phyloP scores from a whole-genome alignment of 2,888 invertebrate species.

The Pterobdella sp. region DNA sequence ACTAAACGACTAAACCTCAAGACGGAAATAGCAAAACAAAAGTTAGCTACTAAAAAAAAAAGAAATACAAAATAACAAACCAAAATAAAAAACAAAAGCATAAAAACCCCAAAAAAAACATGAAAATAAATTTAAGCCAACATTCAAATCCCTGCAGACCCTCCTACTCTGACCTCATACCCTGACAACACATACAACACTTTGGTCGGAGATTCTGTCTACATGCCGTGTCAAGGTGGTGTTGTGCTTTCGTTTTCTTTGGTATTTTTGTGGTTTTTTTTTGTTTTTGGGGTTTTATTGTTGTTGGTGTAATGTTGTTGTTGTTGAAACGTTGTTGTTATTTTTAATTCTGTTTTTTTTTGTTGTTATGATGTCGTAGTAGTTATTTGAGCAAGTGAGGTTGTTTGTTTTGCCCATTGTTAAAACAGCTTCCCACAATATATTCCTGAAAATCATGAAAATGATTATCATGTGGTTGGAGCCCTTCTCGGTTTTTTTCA shows the following conservation, averaged over 20 bases:
- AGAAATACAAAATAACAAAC: background rate
- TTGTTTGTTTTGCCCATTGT: too few species aligned
- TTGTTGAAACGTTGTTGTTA: background rate
- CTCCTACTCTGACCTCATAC: background rate
- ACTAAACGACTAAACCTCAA: too few species aligned
- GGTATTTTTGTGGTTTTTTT: background rate
- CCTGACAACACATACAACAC: background rate
- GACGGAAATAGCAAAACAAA: too few species aligned
- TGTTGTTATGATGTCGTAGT: background rate
- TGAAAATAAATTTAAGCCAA: background rate
- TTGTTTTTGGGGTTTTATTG: background rate
- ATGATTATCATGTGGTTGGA: too few species aligned
- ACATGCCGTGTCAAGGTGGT: slow-evolving; percentile 1
- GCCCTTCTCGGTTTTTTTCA: too few species aligned
- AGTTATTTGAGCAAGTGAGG: too few species aligned
- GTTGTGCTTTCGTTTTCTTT: background rate
- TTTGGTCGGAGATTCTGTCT: background rate
- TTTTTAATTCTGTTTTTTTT: background rate
- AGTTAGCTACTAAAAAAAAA: too few species aligned
- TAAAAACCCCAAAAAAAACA: background rate
- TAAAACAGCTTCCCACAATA: too few species aligned
- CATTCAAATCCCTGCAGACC: background rate
- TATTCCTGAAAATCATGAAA: too few species aligned
- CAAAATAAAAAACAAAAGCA: background rate
- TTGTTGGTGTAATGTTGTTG: background rate